Percentiles rank a stretch among this genome's conserved stretches.
Conservation (phyloP, 2,888 invertebrate species). For the Brachyptera putata region DNA sequence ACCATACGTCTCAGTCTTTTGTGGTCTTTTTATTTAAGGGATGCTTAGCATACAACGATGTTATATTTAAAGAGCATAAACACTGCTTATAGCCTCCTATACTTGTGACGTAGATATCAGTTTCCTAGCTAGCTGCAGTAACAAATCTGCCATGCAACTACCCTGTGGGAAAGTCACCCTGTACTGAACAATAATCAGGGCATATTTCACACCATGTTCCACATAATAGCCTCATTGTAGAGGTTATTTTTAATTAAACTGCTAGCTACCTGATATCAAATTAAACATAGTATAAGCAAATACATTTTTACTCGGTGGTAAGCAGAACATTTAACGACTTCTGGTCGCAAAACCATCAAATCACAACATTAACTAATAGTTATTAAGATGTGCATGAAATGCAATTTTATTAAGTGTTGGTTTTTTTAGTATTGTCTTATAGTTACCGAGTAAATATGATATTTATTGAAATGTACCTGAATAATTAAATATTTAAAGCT, state of each 20-base stretch:
- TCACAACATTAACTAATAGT: neutral
- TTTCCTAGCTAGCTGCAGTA: no score
- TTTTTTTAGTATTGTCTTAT: neutral
- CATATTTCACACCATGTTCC: neutral
- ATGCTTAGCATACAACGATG: no score
- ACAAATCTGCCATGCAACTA: no score
- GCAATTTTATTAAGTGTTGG: neutral
- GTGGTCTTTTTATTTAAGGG: no score
- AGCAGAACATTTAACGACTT: neutral
- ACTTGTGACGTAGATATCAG: no score
- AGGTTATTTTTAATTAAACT: neutral
- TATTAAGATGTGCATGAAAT: neutral
- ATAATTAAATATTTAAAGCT: conserved; percentile 15
- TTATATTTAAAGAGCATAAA: no score
- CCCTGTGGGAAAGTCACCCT: no score
- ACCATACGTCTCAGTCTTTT: no score
- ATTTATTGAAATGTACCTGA: conserved; percentile 20
- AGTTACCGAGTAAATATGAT: neutral
- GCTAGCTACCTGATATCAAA: neutral
- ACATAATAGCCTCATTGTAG: neutral
- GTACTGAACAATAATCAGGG: no score
- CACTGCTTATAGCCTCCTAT: no score
- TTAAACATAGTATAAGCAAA: neutral
- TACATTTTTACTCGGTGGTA: neutral
- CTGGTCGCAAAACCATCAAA: neutral